Conservation (phyloP, 2,113 vertebrate genomes). For the Ellobius talpinus region DNA sequence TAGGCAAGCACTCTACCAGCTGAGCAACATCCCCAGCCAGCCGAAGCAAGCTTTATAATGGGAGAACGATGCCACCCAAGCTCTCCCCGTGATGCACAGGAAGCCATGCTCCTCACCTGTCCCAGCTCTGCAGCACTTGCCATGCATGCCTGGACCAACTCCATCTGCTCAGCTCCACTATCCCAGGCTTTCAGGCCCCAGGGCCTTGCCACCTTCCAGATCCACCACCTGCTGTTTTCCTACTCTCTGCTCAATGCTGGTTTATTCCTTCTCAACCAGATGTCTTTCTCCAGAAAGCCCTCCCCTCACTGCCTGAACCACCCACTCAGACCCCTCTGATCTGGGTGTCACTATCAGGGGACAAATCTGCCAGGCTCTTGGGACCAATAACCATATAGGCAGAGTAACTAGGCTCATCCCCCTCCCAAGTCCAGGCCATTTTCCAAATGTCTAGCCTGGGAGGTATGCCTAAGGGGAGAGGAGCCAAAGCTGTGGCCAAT, state of each 20-base stretch:
- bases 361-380: neutral
- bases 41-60: neutral
- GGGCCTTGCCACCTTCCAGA: neutral
- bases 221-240: neutral
- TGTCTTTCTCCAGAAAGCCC: neutral
- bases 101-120: neutral
- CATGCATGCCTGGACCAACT: neutral
- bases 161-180: neutral
- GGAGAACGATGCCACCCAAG: neutral
- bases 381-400: neutral
- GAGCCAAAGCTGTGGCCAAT: neutral
- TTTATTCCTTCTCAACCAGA: neutral
- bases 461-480: neutral
- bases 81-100: neutral
- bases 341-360: neutral
- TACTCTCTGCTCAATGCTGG: neutral
- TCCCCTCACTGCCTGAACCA: neutral
- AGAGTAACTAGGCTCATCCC: neutral
- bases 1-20: too few species aligned
- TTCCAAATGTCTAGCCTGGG: neutral
- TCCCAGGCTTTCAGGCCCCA: rapidly evolving
- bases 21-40: neutral
- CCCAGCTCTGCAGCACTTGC: neutral
- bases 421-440: neutral
- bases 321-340: neutral